Evolutionary conservation across 2,888 invertebrate species (phyloP), one percentile per base, ranked within the genome.

Genomic region (Noctuana brunneofusca): DNA sequence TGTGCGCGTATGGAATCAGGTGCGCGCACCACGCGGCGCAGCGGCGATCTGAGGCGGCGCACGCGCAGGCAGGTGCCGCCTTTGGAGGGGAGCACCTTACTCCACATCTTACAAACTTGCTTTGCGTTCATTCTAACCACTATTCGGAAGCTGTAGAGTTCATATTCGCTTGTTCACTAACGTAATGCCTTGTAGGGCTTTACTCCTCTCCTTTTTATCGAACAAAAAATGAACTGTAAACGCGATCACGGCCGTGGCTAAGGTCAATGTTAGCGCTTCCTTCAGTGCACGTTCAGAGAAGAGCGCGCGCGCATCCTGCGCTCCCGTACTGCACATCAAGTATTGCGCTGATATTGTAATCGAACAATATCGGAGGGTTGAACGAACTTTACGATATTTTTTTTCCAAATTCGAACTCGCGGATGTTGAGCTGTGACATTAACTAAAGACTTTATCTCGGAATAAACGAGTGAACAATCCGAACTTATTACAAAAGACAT

Each of bases 201-300:
- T 89, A 89, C 89, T 91, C 88, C 91, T 91, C 91, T 91, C 91
- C 91, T 91, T 91, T 91, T 91, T 91, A 91, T 90, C 88, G 90
- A 89, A 89, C 90, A 91, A 91, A 91, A 91, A 91, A 90, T 91
- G 90, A 91, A 91, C 91, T 91, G 91, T 91, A 91, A 91, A 91
- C 89, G 90, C 91, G 91, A 91, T 90, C 91, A 90, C 91, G 91
- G 90, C 91, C 90, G 89, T 84, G 78, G 83, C 87, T 90, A 91
- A 91, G 91, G 91, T 91, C 91, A 91, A 91, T 91, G 90, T 90
- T 91, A 90, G 89, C 86, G 89, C 90, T 91, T 91, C 91, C 91
- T 91, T 91, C 91, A 91, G 91, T 91, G 86, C 83, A 83, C 89
- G 89, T 84, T 88, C 83, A 86, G 91, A 83, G 86, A 86, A 87